Evolutionary conservation across 2,113 vertebrate species (phyloP), one percentile per base, ranked within the genome.

Genomic region (Sarotherodon lohbergeri): DNA sequence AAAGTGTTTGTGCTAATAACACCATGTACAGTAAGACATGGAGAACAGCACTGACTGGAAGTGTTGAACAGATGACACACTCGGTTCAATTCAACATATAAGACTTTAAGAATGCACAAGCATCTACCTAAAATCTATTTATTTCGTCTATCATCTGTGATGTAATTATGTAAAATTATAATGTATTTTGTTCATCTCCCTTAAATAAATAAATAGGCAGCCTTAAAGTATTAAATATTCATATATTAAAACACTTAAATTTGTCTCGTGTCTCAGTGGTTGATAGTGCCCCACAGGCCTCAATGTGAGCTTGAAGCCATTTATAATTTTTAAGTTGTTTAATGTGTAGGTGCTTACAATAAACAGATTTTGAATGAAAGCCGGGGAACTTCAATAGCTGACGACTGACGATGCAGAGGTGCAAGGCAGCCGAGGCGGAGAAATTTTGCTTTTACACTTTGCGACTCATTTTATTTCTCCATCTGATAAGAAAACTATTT

Each of bases 361-460:
- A 59, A 59, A 59, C 57, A 59, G 57, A 59, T 59, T 59, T 32
- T 5, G 57, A 59, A 1, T 0, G 4, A 59, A 59, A 61, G 57
- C 57, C 27, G 6, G 57, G 14, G 57, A 61, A 61, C 0, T 32
- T 32, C 57, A 61, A 32, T 61, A 61, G 3, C 27, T 27, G 27
- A 27, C 27, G 27, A 61, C 29, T 19, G 29, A 61, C 1, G 8
- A 61, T 0, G 57, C 57, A 34, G 57, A 34, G 0, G 27, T 61
- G 57, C 57, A 61, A 32, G 57, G 14, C 2, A 8, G 57, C 27
- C 57, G 14, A 61, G 57, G 27, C 0, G 14, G 57, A 61, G 57
- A 17, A 32, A 61, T 6, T 10, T 61, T 34, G 16, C 0, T 32
- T 27, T 59, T 59, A 32, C 14, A 5, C 57, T 61, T 61, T 10